phyloP scores from a whole-genome alignment of 2,113 vertebrate species.

The Halichoerus grypus region DNA sequence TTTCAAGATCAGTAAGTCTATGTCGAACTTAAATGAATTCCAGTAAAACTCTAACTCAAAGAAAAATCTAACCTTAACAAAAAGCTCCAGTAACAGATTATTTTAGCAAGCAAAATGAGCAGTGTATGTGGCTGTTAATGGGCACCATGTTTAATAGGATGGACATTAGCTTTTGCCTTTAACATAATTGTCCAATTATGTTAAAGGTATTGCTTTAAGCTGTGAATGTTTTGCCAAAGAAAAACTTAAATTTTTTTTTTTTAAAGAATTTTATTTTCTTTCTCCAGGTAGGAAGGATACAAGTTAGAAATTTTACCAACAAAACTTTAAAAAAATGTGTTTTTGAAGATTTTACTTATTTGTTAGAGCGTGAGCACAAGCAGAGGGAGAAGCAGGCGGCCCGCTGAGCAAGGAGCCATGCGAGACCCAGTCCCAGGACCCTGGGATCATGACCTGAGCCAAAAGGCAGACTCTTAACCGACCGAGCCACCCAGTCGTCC shows the following conservation, averaged over 20 bases:
- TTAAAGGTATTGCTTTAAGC: conserved; percentile 71
- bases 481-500: too few species aligned
- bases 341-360: too few species aligned
- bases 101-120: conserved; percentile 26
- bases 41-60: conserved; percentile 12
- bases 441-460: too few species aligned
- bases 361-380: too few species aligned
- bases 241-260: conserved; percentile 54
- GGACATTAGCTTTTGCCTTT: conserved; percentile 60
- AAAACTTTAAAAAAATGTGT: conserved; percentile 1
- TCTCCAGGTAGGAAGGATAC: neutral
- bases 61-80: neutral
- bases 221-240: conserved; percentile 76
- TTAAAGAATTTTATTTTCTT: neutral
- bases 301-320: neutral
- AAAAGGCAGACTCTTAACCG: too few species aligned
- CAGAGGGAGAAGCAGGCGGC: too few species aligned
- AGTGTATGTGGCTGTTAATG: conserved; percentile 62
- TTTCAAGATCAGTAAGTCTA: conserved; percentile 75
- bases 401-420: too few species aligned
- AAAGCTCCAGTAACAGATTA: conserved; percentile 51
- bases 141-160: conserved; percentile 67
- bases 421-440: too few species aligned
- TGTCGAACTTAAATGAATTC: conserved; percentile 56
- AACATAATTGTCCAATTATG: conserved; percentile 63